Percentiles rank a stretch among this genome's conserved stretches.
phyloP scores from a whole-genome alignment of 1,140 invertebrate genomes.

The Delia radicum region DNA sequence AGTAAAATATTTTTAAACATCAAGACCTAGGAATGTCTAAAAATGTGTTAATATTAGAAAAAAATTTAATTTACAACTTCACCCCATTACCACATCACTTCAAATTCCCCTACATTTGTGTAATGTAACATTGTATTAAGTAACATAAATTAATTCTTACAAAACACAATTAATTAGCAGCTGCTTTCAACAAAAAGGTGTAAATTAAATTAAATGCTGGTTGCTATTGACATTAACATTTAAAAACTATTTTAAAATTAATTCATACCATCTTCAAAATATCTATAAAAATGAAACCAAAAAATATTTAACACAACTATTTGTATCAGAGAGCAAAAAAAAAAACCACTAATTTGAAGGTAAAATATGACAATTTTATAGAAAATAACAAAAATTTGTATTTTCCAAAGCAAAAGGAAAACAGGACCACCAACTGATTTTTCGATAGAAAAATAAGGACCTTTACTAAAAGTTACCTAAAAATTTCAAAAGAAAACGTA shows the following conservation, averaged over 20 bases:
- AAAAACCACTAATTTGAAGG: slow-evolving; percentile 16
- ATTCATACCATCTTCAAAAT: background rate
- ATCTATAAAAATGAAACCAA: slow-evolving; percentile 8
- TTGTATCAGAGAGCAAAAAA: background rate
- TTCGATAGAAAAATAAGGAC: background rate
- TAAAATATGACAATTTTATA: slow-evolving; percentile 13
- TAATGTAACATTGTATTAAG: too few species aligned
- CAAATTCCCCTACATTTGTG: too few species aligned
- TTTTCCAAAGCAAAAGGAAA: background rate
- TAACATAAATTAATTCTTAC: too few species aligned
- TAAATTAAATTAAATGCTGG: slow-evolving; percentile 5
- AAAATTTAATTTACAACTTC: too few species aligned
- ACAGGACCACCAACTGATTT: slow-evolving; percentile 10
- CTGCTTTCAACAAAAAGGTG: slow-evolving; percentile 5
- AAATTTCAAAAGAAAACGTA: background rate
- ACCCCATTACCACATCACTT: too few species aligned
- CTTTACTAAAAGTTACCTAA: background rate
- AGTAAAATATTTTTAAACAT: too few species aligned
- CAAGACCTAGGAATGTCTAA: too few species aligned
- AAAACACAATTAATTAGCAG: slow-evolving; percentile 8
- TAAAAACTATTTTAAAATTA: background rate
- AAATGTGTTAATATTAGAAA: too few species aligned
- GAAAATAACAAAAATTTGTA: background rate
- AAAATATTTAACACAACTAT: slow-evolving; percentile 5
- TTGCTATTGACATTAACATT: background rate